Base-by-base conservation (phyloP, 2,797 vertebrate species). In the Neosalanx taihuensis region DNA sequence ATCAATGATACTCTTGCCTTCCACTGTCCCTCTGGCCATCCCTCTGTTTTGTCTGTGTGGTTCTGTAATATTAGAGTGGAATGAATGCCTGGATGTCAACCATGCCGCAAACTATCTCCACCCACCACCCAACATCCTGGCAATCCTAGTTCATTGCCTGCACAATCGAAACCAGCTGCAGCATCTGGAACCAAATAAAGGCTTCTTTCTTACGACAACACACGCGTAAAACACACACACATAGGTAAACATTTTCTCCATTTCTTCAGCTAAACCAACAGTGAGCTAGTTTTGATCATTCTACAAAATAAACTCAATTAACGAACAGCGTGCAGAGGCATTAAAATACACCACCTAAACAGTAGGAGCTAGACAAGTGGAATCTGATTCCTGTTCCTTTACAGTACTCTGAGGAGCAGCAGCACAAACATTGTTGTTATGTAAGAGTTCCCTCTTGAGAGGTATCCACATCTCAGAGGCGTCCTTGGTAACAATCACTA, bases 401-500 rank as follows among this genome's bases (percentile, higher is more conserved):
- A 18, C 60, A n/a, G 29, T 69, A 72, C 12, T 69, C 72, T 63
- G 70, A 63, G 69, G 10, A 12, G 10, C n/a, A 82, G 79, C 66
- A 76, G 72, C 59, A 73, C 29, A 69, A 64, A 64, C 60, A 71
- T 64, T 18, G 70, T 51, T 18, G 26, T 86, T 89, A 85, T 72
- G 70, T 75, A 86, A 88, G 70, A 77, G 71, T 72, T 18, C 71
- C 69, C 59, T 72, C 74, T 2, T 10, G 13, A 83, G 72, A 65
- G 67, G 69, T 81, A 71, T 81, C 79, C 70, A 77, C 62, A 76
- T 57, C 77, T 74, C 56, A 79, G 70, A 76, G 12, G 41, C 26
- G 65, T 84, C 84, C 87, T 86, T 85, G 84, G 85, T 86, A 85
- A 87, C 80, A 75, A 76, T 86, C 82, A 73, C 83, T 80, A 81